Conservation (phyloP, 2,888 invertebrate genomes). For the Microdon myrmicae region DNA sequence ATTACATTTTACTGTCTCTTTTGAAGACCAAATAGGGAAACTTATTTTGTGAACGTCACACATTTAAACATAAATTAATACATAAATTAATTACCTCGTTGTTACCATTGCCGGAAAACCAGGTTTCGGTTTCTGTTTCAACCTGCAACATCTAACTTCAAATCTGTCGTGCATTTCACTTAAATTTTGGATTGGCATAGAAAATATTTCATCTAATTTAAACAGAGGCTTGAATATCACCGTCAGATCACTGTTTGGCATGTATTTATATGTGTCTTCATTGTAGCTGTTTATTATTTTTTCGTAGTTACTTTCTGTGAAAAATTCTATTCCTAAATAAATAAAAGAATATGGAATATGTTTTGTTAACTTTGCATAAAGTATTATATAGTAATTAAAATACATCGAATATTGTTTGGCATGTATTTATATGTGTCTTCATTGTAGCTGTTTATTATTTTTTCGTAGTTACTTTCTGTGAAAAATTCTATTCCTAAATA, state of each 20-base stretch:
- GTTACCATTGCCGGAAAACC: constrained; percentile 23
- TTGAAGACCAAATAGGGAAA: too few relatives aligned
- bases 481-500: constrained; percentile 20
- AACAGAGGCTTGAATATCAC: constrained; percentile 14
- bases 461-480: background rate
- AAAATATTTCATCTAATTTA: constrained; percentile 12
- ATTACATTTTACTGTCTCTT: too few relatives aligned
- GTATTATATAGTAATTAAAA: background rate
- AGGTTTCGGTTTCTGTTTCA: too few relatives aligned
- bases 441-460: background rate
- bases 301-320: background rate
- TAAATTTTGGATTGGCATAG: constrained; percentile 9
- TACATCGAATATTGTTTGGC: background rate
- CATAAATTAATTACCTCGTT: too few relatives aligned
- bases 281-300: background rate
- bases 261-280: background rate
- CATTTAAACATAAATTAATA: too few relatives aligned
- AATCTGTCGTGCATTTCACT: background rate
- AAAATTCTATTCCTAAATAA: constrained; percentile 17
- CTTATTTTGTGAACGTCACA: too few relatives aligned
- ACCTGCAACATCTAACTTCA: too few relatives aligned
- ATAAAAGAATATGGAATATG: background rate
- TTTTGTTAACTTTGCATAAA: background rate
- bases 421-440: background rate
- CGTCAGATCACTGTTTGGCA: background rate